Evolutionary conservation across 2,797 vertebrate species (phyloP).

Genomic region (Hyperoplus immaculatus): DNA sequence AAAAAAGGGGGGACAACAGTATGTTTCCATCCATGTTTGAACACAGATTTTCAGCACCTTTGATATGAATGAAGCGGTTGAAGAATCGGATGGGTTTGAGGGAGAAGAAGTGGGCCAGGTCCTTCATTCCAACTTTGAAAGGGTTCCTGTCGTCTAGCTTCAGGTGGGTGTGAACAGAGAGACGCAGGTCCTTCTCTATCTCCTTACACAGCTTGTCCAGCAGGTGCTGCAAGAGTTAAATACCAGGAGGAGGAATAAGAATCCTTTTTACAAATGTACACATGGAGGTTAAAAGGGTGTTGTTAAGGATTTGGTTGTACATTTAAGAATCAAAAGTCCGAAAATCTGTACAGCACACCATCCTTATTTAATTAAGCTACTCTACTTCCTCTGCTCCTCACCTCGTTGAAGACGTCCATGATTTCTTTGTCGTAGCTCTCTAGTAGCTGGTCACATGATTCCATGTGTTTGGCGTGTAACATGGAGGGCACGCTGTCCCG

Average conservation of each 20-base stretch:
- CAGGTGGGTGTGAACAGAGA: constrained; percentile 97
- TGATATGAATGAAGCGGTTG: constrained; percentile 97
- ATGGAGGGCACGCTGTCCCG: constrained; percentile 95
- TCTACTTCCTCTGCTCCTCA: constrained; percentile 76
- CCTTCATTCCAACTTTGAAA: constrained; percentile 98
- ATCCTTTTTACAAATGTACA: neutral
- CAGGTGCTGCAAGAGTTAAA: constrained; percentile 86
- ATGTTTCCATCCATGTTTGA: neutral
- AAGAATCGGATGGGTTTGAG: constrained; percentile 97
- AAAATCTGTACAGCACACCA: neutral
- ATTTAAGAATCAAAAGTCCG: neutral
- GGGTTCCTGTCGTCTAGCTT: constrained; percentile 98
- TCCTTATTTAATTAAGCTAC: neutral
- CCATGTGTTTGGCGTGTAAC: constrained; percentile 94
- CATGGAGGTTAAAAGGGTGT: neutral
- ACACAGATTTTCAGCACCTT: constrained; percentile 84
- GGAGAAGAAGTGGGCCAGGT: constrained; percentile 96
- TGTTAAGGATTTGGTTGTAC: neutral
- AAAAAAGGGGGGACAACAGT: neutral
- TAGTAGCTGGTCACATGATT: constrained; percentile 92
- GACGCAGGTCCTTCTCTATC: constrained; percentile 97
- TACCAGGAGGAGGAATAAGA: neutral
- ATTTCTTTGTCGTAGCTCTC: constrained; percentile 96
- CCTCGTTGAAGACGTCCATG: constrained; percentile 96
- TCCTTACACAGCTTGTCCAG: constrained; percentile 98